A percentile compares a stretch with the other conserved stretches of the same genome.
phyloP scores from a whole-genome alignment of 2,797 vertebrate species.

The Dermochelys coriacea region DNA sequence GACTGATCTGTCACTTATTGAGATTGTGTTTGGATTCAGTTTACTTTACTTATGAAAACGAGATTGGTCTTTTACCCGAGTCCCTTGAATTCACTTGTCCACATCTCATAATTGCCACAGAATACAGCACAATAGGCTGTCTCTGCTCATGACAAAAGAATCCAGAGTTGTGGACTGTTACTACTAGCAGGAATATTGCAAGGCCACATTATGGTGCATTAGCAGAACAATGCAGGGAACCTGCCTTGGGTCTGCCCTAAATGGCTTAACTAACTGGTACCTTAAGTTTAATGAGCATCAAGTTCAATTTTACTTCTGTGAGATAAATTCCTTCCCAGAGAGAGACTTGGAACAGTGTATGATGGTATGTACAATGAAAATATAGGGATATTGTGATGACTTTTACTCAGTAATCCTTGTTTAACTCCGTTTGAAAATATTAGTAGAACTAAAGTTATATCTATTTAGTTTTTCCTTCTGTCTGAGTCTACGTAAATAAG shows the following conservation, averaged over 20 bases:
- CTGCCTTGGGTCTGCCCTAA: background rate
- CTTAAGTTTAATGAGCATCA: background rate
- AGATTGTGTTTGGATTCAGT: background rate
- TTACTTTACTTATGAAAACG: slow-evolving; percentile 38
- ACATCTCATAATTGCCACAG: fast-evolving
- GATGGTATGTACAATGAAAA: background rate
- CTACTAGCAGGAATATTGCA: background rate
- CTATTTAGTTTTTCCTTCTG: background rate
- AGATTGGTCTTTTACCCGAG: background rate
- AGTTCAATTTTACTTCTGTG: slow-evolving; percentile 6
- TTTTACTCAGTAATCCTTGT: background rate
- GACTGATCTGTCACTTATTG: background rate
- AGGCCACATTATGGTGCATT: background rate
- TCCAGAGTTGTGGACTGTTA: background rate
- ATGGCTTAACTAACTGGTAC: slow-evolving; percentile 3
- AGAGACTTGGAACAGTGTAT: background rate
- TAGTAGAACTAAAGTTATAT: background rate
- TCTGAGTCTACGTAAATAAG: background rate
- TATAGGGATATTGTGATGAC: background rate
- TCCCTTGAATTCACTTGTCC: background rate
- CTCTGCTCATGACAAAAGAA: background rate
- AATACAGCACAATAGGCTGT: background rate
- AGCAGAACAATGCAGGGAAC: background rate
- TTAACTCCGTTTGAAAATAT: background rate
- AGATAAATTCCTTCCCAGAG: background rate